Percentiles rank a stretch among this genome's conserved stretches.
Evolutionary conservation across 2,888 invertebrate species (phyloP).

Genomic region (Disparrhopalites patrizii): DNA sequence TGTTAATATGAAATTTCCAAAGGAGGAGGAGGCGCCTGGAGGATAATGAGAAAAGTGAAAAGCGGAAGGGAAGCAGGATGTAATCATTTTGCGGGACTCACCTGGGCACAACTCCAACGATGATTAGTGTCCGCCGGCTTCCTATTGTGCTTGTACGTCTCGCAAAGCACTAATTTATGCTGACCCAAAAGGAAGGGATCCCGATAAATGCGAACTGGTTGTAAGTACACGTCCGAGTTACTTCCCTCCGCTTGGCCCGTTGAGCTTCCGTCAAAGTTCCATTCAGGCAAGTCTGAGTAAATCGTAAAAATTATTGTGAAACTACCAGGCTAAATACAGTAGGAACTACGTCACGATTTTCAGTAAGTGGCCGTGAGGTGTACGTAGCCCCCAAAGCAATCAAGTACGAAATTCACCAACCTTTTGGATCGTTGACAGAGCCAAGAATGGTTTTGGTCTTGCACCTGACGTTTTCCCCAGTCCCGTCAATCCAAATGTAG

Average conservation of each 20-base stretch:
- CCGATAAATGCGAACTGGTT: constrained; percentile 84
- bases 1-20: too few species aligned
- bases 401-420: constrained; percentile 10
- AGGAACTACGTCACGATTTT: too few species aligned
- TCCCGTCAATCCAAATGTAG: constrained; percentile 92
- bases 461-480: constrained; percentile 77
- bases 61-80: too few species aligned
- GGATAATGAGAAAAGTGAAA: too few species aligned
- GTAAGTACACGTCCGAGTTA: constrained; percentile 84
- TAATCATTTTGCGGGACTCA: constrained; percentile 11
- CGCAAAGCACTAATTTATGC: constrained; percentile 85
- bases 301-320: neutral
- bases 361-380: too few species aligned
- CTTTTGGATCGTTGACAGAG: constrained; percentile 11
- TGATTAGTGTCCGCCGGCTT: constrained; percentile 75
- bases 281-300: constrained; percentile 59
- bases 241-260: constrained; percentile 82
- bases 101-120: constrained; percentile 67
- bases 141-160: constrained; percentile 78
- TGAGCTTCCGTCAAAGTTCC: constrained; percentile 94
- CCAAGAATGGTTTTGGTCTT: constrained; percentile 69
- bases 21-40: too few species aligned
- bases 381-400: neutral
- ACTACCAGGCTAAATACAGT: too few species aligned
- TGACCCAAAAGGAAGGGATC: constrained; percentile 89